phyloP scores from a whole-genome alignment of 2,113 vertebrate species.

The Eretmochelys imbricata region DNA sequence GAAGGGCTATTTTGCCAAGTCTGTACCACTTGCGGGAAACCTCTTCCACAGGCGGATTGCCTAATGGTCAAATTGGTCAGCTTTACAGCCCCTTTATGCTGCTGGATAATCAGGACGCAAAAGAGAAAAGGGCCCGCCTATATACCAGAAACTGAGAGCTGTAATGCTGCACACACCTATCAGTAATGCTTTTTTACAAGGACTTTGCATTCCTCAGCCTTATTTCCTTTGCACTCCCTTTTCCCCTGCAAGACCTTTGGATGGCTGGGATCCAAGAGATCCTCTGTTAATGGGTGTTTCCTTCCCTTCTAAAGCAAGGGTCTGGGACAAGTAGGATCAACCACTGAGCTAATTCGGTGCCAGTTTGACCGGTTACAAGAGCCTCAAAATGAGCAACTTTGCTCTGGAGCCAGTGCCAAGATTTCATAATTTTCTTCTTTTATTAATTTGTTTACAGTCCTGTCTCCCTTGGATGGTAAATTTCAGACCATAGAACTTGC shows the following conservation, averaged over 20 bases:
- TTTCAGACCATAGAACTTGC: slow-evolving; percentile 39
- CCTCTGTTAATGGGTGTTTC: not conserved
- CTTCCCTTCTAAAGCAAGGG: slow-evolving; percentile 4
- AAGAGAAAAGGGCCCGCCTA: not conserved
- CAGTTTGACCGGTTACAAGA: slow-evolving; percentile 33
- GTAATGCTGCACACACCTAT: slow-evolving; percentile 3
- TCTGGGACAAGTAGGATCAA: slow-evolving; percentile 43
- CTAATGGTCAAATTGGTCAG: not conserved
- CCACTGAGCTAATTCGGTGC: slow-evolving; percentile 48
- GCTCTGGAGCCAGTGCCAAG: not conserved
- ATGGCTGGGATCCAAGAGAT: slow-evolving; percentile 57
- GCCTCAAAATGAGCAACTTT: slow-evolving; percentile 52
- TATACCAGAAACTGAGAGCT: not conserved
- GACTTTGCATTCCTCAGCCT: slow-evolving; percentile 5
- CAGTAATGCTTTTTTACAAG: slow-evolving; percentile 43
- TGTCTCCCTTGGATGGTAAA: slow-evolving; percentile 43
- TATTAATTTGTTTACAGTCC: slow-evolving; percentile 71
- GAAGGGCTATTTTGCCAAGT: not conserved
- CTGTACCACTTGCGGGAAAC: not conserved
- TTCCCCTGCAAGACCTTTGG: slow-evolving; percentile 48
- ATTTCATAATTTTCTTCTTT: slow-evolving; percentile 68
- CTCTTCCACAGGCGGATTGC: not conserved
- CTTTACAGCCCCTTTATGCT: not conserved
- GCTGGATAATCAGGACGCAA: not conserved
- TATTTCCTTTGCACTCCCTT: slow-evolving; percentile 41